Percentiles rank a stretch among this genome's conserved stretches.
Conservation (phyloP, 2,888 invertebrate species). For the Portevinia maculata region DNA sequence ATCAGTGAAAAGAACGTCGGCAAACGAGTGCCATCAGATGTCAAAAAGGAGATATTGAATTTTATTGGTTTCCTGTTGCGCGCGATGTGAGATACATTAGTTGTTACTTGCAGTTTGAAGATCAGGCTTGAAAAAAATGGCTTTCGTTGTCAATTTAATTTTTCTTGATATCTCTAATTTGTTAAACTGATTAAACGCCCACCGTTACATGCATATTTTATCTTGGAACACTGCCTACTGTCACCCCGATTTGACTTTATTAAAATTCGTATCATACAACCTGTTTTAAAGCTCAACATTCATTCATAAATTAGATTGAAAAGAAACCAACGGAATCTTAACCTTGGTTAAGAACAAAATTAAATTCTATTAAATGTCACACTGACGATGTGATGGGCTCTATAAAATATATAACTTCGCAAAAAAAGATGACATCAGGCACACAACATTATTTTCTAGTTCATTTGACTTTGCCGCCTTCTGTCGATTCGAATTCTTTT, state of each 20-base stretch:
- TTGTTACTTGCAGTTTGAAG: too few species aligned
- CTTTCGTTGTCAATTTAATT: neutral
- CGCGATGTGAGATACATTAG: slow-evolving; percentile 18
- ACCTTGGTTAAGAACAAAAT: neutral
- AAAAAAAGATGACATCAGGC: slow-evolving; percentile 23
- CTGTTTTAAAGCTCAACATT: neutral
- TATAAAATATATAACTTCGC: neutral
- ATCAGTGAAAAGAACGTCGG: slow-evolving; percentile 23
- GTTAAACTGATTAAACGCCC: neutral
- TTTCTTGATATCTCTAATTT: slow-evolving; percentile 2
- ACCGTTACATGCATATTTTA: too few species aligned
- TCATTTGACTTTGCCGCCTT: slow-evolving; percentile 17
- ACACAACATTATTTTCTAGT: neutral
- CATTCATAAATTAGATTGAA: neutral
- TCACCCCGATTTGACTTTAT: too few species aligned
- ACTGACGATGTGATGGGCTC: neutral
- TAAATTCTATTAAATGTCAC: slow-evolving; percentile 7
- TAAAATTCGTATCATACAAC: neutral
- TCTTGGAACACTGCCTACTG: too few species aligned
- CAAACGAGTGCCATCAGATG: slow-evolving; percentile 40
- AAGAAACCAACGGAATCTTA: neutral
- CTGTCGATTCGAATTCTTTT: slow-evolving; percentile 2
- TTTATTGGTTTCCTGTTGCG: slow-evolving; percentile 49
- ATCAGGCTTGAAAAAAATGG: slow-evolving; percentile 33
- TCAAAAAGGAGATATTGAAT: slow-evolving; percentile 30